Percentiles rank a stretch among this genome's conserved stretches.
These are phyloP conservation scores for Poeciliopsis paucimaculata DNA, from an alignment of 2,797 vertebrate species.

Conservation along the genomic window DNA sequence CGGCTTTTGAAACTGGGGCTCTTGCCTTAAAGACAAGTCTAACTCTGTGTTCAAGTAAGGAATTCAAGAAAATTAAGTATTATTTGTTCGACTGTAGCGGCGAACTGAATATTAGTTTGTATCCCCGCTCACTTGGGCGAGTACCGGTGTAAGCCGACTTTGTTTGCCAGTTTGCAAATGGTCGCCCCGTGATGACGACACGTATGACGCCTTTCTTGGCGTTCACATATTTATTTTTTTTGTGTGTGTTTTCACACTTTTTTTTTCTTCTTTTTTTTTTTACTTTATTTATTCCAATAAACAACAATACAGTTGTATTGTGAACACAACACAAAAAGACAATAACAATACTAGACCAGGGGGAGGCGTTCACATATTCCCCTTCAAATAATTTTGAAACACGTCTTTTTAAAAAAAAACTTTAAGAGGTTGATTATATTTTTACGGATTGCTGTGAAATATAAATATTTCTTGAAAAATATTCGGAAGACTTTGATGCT, in stretches of 20 bases:
- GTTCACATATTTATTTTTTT: background rate
- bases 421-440: background rate
- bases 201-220: background rate
- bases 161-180: too few relatives aligned
- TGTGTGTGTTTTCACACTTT: too few relatives aligned
- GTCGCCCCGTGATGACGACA: conserved; percentile 33
- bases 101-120: background rate
- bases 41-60: fast-evolving
- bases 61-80: background rate
- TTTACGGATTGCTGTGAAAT: background rate
- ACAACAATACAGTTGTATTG: too few relatives aligned
- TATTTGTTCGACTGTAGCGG: background rate
- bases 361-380: background rate
- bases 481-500: background rate
- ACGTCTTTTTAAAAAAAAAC: too few relatives aligned
- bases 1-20: background rate
- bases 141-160: conserved; percentile 5
- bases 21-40: fast-evolving
- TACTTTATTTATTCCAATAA: too few relatives aligned
- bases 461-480: background rate
- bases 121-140: fast-evolving
- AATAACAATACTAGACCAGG: too few relatives aligned
- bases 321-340: too few relatives aligned
- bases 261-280: too few relatives aligned
- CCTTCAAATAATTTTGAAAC: conserved; percentile 28